phyloP scores from a whole-genome alignment of 2,888 invertebrate species.

The Cheilosia vernalis region DNA sequence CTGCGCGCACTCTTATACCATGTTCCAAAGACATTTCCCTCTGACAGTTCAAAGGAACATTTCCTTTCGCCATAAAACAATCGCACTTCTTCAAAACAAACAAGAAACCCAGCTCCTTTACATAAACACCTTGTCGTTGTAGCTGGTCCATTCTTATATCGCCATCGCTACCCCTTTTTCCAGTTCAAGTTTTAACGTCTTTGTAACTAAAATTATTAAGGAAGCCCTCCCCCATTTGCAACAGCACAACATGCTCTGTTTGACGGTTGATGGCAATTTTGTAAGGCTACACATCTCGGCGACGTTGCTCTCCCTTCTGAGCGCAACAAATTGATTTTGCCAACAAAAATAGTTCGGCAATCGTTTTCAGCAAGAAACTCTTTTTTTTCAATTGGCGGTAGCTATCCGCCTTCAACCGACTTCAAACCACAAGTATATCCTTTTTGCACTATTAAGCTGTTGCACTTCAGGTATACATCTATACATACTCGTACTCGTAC shows the following conservation, averaged over 20 bases:
- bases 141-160: neutral
- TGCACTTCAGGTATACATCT: conserved; percentile 14
- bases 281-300: conserved; percentile 33
- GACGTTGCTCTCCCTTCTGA: neutral
- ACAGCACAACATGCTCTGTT: neutral
- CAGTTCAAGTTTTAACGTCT: conserved; percentile 42
- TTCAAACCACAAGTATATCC: conserved; percentile 6
- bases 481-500: too few relatives aligned
- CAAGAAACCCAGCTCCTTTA: conserved; percentile 36
- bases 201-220: conserved; percentile 50
- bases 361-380: conserved; percentile 5
- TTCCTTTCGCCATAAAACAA: conserved; percentile 20
- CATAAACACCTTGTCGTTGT: conserved; percentile 40
- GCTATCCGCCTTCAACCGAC: conserved; percentile 34
- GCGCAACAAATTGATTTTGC: conserved; percentile 22
- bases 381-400: conserved; percentile 40
- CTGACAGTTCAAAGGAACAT: conserved; percentile 13
- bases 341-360: neutral
- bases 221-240: conserved; percentile 36
- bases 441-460: conserved; percentile 1
- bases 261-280: conserved; percentile 27
- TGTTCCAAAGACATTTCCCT: conserved; percentile 7
- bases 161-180: conserved; percentile 17
- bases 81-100: conserved; percentile 37
- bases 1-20: neutral